Conservation (phyloP, 1,140 invertebrate species). For the Drosophila mauritiana region DNA sequence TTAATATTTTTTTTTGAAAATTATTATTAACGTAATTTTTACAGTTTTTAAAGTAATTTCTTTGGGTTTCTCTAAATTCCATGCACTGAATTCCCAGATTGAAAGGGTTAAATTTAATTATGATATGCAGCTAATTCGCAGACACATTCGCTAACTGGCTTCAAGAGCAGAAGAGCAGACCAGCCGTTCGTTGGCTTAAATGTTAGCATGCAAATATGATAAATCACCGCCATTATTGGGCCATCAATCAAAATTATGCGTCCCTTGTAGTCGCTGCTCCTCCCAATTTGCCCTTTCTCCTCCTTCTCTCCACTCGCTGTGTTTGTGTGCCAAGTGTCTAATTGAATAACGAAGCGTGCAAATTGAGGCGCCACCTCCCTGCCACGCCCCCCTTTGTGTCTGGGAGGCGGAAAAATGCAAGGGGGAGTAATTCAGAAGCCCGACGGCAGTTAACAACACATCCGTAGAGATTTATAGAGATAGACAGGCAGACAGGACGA, state of each 20-base stretch:
- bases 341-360: conserved; percentile 84
- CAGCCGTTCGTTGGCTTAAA: conserved; percentile 34
- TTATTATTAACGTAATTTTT: too few species aligned
- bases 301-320: conserved; percentile 7
- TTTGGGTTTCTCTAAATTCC: background rate
- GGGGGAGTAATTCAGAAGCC: conserved; percentile 26
- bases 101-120: conserved; percentile 39
- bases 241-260: conserved; percentile 84
- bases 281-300: conserved; percentile 15
- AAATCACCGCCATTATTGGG: conserved; percentile 82
- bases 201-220: conserved; percentile 81
- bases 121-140: conserved; percentile 20
- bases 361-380: conserved; percentile 66
- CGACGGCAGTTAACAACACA: conserved; percentile 74
- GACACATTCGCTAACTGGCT: conserved; percentile 13
- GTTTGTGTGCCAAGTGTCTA: conserved; percentile 72
- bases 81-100: background rate
- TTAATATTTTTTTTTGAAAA: too few species aligned
- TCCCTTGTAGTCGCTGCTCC: conserved; percentile 32
- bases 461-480: conserved; percentile 76
- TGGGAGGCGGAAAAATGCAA: conserved; percentile 19
- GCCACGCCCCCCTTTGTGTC: conserved; percentile 5
- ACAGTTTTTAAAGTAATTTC: background rate
- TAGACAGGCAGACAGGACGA: conserved; percentile 3
- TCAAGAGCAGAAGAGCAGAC: conserved; percentile 36